These are phyloP conservation scores for Scaptodrosophila lebanonensis DNA, from an alignment of 1,140 invertebrate species.

Conservation along the genomic window DNA sequence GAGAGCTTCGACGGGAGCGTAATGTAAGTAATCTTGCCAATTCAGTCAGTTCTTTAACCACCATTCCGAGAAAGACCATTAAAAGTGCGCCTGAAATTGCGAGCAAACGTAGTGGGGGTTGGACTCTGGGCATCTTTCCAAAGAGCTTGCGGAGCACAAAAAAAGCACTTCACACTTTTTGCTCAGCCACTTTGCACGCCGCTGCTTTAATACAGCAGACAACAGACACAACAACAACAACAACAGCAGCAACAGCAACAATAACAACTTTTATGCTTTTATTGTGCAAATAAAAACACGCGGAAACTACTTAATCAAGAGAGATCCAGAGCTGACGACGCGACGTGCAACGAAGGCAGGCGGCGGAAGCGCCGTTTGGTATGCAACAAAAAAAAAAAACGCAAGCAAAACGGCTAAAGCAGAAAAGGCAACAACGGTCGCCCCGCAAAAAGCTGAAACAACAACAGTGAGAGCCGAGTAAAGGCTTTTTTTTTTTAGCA, in stretches of 20 bases:
- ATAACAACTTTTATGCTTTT: constrained; percentile 55
- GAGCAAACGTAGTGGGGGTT: too few species aligned
- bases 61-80: too few species aligned
- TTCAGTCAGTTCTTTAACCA: too few species aligned
- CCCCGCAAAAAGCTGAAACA: constrained; percentile 58
- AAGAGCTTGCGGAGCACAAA: background rate
- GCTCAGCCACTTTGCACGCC: constrained; percentile 14
- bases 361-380: constrained; percentile 46
- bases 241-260: constrained; percentile 4
- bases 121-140: too few species aligned
- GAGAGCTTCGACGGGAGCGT: too few species aligned
- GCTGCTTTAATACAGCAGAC: constrained; percentile 36
- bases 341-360: constrained; percentile 15
- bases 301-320: constrained; percentile 73
- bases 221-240: constrained; percentile 18
- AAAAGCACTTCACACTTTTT: constrained; percentile 44
- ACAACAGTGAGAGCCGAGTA: constrained; percentile 38
- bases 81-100: too few species aligned
- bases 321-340: constrained; percentile 25
- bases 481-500: constrained; percentile 25
- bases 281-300: constrained; percentile 73
- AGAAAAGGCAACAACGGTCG: constrained; percentile 45
- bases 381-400: constrained; percentile 44
- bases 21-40: too few species aligned
- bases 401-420: constrained; percentile 17